These are phyloP conservation scores for Congeria kusceri DNA, from an alignment of 2,888 invertebrate genomes.

Conservation along the genomic window DNA sequence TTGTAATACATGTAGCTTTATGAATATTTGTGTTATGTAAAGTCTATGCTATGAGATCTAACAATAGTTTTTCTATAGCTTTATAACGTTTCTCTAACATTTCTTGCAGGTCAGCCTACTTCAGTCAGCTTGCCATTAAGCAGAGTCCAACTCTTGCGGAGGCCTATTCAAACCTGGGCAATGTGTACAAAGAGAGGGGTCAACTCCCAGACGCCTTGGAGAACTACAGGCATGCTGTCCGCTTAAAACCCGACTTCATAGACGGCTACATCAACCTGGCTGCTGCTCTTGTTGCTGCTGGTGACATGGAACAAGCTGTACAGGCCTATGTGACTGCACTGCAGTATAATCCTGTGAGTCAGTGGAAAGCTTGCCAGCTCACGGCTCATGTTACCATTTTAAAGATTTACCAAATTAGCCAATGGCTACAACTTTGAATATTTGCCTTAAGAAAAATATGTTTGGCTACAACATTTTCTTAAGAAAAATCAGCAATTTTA, in stretches of 20 bases:
- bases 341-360: constrained; percentile 98
- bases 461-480: not conserved
- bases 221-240: constrained; percentile 96
- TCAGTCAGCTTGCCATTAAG: constrained; percentile 94
- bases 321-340: constrained; percentile 99
- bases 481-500: too few species aligned
- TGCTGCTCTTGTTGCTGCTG: constrained; percentile 98
- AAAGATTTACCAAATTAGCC: too few species aligned
- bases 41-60: too few species aligned
- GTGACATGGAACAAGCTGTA: constrained; percentile 99
- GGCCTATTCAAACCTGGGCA: constrained; percentile 99
- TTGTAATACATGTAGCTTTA: too few species aligned
- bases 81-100: too few species aligned
- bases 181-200: constrained; percentile 98
- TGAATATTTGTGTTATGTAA: too few species aligned
- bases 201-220: constrained; percentile 98
- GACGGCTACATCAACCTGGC: constrained; percentile 97
- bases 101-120: constrained; percentile 95
- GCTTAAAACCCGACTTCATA: constrained; percentile 94
- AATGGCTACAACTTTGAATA: too few species aligned
- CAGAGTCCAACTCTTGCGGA: constrained; percentile 99
- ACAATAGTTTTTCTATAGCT: too few species aligned
- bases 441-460: too few species aligned
- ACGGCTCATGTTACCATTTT: not conserved
- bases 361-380: too few species aligned